Conservation (phyloP, 2,888 invertebrate genomes). For the Heteromurus nitidus region DNA sequence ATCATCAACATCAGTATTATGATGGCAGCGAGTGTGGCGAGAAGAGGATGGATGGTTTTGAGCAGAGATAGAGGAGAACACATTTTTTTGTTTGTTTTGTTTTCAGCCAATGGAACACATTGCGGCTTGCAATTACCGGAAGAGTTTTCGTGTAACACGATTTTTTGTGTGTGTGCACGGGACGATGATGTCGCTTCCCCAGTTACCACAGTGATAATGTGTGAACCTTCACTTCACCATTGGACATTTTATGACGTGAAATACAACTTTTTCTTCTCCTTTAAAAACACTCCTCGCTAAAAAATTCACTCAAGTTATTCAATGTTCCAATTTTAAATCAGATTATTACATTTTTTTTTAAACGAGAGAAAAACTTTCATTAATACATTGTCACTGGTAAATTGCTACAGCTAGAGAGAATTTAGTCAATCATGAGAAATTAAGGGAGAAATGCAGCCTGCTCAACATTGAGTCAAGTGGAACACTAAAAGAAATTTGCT, state of each 20-base stretch:
- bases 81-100: not conserved
- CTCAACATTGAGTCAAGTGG: no score
- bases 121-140: no score
- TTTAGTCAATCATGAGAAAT: no score
- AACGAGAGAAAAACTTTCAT: not conserved
- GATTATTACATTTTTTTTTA: constrained; percentile 1
- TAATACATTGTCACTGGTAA: no score
- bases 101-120: constrained; percentile 1
- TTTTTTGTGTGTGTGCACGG: not conserved
- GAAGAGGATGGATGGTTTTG: not conserved
- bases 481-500: no score
- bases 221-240: not conserved
- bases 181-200: constrained; percentile 12
- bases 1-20: constrained; percentile 34
- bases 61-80: constrained; percentile 8
- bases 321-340: constrained; percentile 1
- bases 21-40: not conserved
- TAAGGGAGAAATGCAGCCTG: no score
- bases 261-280: constrained; percentile 28
- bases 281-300: constrained; percentile 5
- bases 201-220: not conserved
- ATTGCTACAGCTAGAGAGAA: no score
- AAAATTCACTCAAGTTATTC: constrained; percentile 24
- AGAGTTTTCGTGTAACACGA: not conserved
- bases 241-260: not conserved